Percentiles rank a stretch among this genome's conserved stretches.
Evolutionary conservation across 1,140 invertebrate species (phyloP).

Genomic region (Solen grandis): DNA sequence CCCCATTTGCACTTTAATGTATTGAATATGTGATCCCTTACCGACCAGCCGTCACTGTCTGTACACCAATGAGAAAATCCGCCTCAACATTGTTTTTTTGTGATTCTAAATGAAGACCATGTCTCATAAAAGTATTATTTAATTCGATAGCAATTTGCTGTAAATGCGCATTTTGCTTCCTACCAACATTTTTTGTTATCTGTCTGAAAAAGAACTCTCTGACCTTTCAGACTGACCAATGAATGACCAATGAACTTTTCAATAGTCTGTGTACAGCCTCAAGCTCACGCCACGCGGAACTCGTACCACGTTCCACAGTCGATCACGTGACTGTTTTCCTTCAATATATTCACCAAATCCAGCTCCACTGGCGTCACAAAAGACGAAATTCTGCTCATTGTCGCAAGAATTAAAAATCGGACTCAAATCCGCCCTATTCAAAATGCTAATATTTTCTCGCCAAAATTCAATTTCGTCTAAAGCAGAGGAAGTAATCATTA

Average conservation of each 20-base stretch:
- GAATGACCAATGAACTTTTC: background rate
- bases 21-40: background rate
- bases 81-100: background rate
- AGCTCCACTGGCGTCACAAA: too few species aligned
- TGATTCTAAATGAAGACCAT: background rate
- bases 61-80: background rate
- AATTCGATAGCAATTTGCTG: background rate
- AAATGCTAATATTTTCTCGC: constrained; percentile 11
- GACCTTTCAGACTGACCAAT: too few species aligned
- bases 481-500: background rate
- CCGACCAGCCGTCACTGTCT: background rate
- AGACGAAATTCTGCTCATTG: background rate
- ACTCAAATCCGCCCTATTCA: background rate
- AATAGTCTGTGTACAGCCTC: background rate
- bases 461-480: constrained; percentile 22
- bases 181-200: background rate
- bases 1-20: background rate
- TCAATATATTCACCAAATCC: background rate
- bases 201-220: background rate
- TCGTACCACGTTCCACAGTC: background rate
- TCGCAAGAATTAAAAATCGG: background rate
- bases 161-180: background rate
- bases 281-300: too few species aligned
- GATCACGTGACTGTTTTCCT: background rate
- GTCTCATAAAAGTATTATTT: background rate